These are phyloP conservation scores for Zaprionus obscuricornis DNA, from an alignment of 2,888 invertebrate genomes.

Conservation along the genomic window DNA sequence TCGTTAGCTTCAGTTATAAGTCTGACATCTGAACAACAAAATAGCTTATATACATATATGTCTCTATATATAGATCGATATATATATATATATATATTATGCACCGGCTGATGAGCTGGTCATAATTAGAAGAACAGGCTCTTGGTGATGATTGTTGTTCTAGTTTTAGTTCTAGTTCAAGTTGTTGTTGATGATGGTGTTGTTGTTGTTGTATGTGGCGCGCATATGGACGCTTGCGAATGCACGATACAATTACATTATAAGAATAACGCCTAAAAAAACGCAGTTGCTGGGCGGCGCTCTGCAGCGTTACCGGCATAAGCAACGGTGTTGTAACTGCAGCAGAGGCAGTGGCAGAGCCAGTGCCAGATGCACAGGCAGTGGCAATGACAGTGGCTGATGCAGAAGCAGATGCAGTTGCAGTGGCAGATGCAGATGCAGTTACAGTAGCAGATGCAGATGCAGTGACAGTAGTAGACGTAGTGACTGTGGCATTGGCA, in stretches of 20 bases:
- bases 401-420: constrained; percentile 5
- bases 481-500: too few relatives aligned
- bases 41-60: too few relatives aligned
- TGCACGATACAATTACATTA: constrained; percentile 82
- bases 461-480: too few relatives aligned
- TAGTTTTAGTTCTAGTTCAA: too few relatives aligned
- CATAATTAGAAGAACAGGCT: too few relatives aligned
- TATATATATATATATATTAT: not conserved
- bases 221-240: constrained; percentile 53
- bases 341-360: constrained; percentile 8
- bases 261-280: constrained; percentile 82
- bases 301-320: constrained; percentile 74
- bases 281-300: constrained; percentile 81
- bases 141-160: too few relatives aligned
- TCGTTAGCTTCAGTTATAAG: too few relatives aligned
- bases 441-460: constrained; percentile 4
- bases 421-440: constrained; percentile 11
- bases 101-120: constrained; percentile 9
- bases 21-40: too few relatives aligned
- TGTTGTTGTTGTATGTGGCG: not conserved
- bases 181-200: constrained; percentile 6
- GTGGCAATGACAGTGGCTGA: constrained; percentile 3
- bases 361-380: constrained; percentile 4
- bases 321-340: constrained; percentile 58
- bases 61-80: too few relatives aligned